These are phyloP conservation scores for Xenotilapia longispinis DNA, from an alignment of 2,113 vertebrate species.

Conservation along the genomic window DNA sequence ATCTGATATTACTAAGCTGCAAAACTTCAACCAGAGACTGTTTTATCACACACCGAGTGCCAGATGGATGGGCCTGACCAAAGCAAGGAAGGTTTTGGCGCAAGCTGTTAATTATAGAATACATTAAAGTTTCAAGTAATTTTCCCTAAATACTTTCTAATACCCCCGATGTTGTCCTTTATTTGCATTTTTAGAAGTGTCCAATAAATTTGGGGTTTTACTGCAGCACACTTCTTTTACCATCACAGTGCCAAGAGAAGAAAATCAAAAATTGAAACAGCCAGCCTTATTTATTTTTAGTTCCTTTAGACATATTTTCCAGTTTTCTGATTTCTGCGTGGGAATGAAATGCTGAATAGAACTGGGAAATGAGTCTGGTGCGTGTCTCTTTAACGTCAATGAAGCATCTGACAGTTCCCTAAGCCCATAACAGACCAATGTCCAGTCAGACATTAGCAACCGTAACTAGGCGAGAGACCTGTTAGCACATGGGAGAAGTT, in stretches of 20 bases:
- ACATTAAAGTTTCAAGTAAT: not conserved
- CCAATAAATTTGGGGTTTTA: not conserved
- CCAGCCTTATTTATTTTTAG: not conserved
- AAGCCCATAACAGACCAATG: not conserved
- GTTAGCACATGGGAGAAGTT: not conserved
- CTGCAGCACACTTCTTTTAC: not conserved
- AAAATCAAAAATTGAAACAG: not conserved
- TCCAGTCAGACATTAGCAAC: not conserved
- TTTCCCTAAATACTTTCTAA: not conserved
- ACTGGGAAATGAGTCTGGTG: not conserved
- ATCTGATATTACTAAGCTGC: not conserved
- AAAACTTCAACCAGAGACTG: not conserved
- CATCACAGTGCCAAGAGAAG: not conserved
- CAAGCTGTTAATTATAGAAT: not conserved
- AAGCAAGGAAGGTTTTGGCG: not conserved
- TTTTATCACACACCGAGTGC: not conserved
- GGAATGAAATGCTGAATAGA: not conserved
- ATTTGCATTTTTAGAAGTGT: not conserved
- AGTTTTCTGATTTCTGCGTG: not conserved
- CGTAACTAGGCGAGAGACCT: not conserved
- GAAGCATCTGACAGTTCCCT: not conserved
- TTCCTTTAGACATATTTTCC: not conserved
- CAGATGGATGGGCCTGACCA: not conserved
- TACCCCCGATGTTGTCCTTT: not conserved
- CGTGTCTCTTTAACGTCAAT: not conserved